A percentile compares a stretch with the other conserved stretches of the same genome.
phyloP scores from a whole-genome alignment of 64 coral and sea anemone genomes.

The Exaiptasia diaphana region DNA sequence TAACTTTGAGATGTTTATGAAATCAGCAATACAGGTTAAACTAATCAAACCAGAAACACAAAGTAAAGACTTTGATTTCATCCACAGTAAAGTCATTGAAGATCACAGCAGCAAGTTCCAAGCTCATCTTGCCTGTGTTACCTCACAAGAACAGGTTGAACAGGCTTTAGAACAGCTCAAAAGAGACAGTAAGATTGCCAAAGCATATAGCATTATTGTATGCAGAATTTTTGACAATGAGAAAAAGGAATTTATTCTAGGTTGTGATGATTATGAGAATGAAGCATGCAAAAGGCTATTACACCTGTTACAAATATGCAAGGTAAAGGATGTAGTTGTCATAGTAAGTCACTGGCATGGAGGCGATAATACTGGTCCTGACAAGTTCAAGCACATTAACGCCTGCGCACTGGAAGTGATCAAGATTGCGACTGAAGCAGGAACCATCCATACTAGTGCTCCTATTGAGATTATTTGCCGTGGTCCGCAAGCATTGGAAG shows the following conservation, averaged over 20 bases:
- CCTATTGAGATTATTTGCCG: too few species aligned
- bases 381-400: conserved; percentile 96
- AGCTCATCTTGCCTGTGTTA: not conserved
- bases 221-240: not conserved
- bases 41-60: too few species aligned
- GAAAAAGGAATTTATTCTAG: not conserved
- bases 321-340: conserved; percentile 78
- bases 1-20: too few species aligned
- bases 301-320: conserved; percentile 73
- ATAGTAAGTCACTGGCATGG: conserved; percentile 93
- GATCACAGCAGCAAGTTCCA: not conserved
- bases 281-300: conserved; percentile 38
- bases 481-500: too few species aligned
- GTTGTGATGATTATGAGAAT: not conserved
- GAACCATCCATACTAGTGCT: too few species aligned
- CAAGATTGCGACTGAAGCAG: too few species aligned
- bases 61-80: not conserved
- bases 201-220: not conserved
- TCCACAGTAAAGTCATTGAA: not conserved
- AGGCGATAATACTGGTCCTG: conserved; percentile 77
- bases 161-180: not conserved
- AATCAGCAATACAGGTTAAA: too few species aligned
- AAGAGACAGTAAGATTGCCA: not conserved
- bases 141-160: not conserved
- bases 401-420: too few species aligned